A percentile compares a stretch with the other conserved stretches of the same genome.
phyloP scores from a whole-genome alignment of 2,113 vertebrate species.

The Pycnonotus jocosus region DNA sequence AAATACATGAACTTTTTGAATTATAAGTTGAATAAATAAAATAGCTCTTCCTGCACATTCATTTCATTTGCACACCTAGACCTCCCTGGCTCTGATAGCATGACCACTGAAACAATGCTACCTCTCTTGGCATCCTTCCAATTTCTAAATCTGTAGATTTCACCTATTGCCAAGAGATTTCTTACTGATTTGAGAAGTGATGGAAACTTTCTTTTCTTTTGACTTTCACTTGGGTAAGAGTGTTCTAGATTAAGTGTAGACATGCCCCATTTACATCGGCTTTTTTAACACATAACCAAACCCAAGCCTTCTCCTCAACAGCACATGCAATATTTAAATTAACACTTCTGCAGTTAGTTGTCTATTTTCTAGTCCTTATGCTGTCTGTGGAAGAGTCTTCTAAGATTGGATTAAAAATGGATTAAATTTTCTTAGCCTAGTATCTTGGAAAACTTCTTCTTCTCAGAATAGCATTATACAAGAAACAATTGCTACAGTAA shows the following conservation, averaged over 20 bases:
- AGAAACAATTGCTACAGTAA: background rate
- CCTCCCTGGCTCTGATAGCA: fast-evolving
- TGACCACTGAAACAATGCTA: background rate
- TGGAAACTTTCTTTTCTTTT: background rate
- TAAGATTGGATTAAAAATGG: background rate
- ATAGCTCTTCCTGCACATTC: background rate
- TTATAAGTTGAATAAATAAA: background rate
- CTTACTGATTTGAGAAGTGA: background rate
- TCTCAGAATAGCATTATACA: background rate
- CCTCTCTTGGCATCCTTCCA: background rate
- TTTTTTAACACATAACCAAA: background rate
- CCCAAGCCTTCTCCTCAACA: background rate
- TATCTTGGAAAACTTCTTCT: background rate
- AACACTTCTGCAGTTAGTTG: background rate
- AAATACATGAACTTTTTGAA: background rate
- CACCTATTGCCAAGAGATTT: background rate
- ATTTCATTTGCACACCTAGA: background rate
- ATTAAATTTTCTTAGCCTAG: background rate
- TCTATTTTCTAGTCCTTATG: background rate
- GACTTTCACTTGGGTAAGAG: background rate
- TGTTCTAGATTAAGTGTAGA: background rate
- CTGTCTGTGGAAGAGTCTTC: background rate
- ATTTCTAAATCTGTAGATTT: background rate
- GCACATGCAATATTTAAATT: background rate
- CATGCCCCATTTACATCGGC: background rate